Conservation (phyloP, 2,113 vertebrate genomes). For the Aegotheles bennettii region DNA sequence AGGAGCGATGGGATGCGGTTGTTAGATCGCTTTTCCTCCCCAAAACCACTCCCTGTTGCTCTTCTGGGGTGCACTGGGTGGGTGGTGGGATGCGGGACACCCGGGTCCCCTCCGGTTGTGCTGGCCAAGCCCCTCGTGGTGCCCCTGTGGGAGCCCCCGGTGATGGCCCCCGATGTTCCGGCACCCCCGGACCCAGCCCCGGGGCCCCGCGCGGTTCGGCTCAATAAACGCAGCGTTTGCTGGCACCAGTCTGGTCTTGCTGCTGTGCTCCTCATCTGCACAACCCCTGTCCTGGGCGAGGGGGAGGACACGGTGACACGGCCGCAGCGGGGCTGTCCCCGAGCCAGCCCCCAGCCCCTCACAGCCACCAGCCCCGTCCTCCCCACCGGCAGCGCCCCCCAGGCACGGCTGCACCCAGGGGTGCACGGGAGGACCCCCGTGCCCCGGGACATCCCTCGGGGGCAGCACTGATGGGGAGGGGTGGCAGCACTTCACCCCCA, state of each 20-base stretch:
- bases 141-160: neutral
- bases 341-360: neutral
- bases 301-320: accelerated
- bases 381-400: accelerated
- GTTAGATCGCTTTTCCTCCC: neutral
- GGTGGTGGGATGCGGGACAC: neutral
- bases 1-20: neutral
- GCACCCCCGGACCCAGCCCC: neutral
- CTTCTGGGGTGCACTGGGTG: neutral
- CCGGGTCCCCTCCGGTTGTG: neutral
- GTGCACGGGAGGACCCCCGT: neutral
- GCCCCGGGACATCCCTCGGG: accelerated
- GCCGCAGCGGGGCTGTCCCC: neutral
- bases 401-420: accelerated
- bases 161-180: neutral
- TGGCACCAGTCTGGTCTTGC: neutral
- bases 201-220: accelerated
- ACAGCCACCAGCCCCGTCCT: accelerated
- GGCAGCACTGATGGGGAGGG: accelerated
- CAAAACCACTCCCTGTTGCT: neutral
- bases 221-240: neutral
- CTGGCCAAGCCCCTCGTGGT: accelerated
- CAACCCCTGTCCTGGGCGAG: neutral
- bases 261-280: accelerated
- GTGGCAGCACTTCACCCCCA: neutral